Conservation (phyloP, 2,888 invertebrate species). For the Calameuta idolon region DNA sequence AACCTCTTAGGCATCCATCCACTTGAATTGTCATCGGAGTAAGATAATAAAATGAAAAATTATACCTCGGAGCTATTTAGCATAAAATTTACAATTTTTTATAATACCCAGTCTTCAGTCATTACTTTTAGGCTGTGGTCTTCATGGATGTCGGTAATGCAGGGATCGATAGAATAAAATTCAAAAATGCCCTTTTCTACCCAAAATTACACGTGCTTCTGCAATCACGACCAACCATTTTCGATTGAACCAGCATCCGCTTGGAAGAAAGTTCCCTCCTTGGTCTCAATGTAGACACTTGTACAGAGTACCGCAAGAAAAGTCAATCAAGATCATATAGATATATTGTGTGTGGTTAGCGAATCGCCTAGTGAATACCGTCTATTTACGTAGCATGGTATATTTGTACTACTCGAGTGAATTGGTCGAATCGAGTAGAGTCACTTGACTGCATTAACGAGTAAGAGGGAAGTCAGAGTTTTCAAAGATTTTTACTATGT, state of each 20-base stretch:
- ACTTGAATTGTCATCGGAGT: background rate
- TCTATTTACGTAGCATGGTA: background rate
- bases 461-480: background rate
- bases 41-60: background rate
- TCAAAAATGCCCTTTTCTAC: background rate
- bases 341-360: background rate
- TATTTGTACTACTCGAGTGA: background rate
- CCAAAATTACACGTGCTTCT: background rate
- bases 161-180: background rate
- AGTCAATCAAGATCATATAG: background rate
- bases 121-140: background rate
- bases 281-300: background rate
- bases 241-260: background rate
- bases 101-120: background rate
- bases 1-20: background rate
- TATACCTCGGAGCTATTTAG: background rate
- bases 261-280: background rate
- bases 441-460: background rate
- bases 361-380: background rate
- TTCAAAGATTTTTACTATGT: background rate
- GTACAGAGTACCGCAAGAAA: background rate
- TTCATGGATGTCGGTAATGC: background rate
- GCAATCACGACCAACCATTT: background rate
- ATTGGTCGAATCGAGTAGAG: background rate
- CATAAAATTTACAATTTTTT: background rate